Base-by-base conservation (phyloP, 2,113 vertebrate genomes). In the Sturnus vulgaris region DNA sequence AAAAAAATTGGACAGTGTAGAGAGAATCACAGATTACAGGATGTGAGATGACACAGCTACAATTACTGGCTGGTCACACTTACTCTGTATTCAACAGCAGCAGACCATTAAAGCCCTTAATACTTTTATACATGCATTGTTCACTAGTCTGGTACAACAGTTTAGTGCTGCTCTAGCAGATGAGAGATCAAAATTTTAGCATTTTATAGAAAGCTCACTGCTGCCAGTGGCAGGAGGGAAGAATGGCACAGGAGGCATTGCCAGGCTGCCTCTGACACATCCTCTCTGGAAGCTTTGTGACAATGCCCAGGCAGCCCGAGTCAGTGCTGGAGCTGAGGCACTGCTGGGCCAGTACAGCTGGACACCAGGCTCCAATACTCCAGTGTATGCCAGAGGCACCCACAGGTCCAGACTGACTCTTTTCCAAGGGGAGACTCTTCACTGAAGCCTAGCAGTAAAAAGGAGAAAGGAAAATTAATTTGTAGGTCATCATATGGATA, bases 41-140 rank as follows among this genome's bases (percentile, higher is more conserved):
- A 86, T 79, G 81, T 56, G 73, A 86, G 95, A 68, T 71, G 77
- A 94, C 82, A 90, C 56, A 81, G 91, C 91, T 78, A 78, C 91
- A 93, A 88, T 93, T 92, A 92, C 19, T 50, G 64, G 86, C 88
- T 71, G 83, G 81, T 84, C 53, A 27, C 57, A 82, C 93, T 71
- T 27, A 27, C 66, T 80, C 80, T 37, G 82, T 2, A 94, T 96
- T 97, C 95, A 96, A 40, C 73, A 75, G 92, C 95, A 96, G 81
- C 10, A 97, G 96, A 97, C 96, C 94, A 96, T 95, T 96, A 97
- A 97, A 97, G 95, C 95, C 77, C 81, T 96, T 92, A 95, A 96
- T 95, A 68, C 83, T 82, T 52, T 31, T 10, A 44, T 28, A 81
- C 49, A 33, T 18, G 72, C 86, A 86, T 60, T 93, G 92, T 82